Conservation (phyloP, 2,113 vertebrate species). For the Pristiophorus japonicus region DNA sequence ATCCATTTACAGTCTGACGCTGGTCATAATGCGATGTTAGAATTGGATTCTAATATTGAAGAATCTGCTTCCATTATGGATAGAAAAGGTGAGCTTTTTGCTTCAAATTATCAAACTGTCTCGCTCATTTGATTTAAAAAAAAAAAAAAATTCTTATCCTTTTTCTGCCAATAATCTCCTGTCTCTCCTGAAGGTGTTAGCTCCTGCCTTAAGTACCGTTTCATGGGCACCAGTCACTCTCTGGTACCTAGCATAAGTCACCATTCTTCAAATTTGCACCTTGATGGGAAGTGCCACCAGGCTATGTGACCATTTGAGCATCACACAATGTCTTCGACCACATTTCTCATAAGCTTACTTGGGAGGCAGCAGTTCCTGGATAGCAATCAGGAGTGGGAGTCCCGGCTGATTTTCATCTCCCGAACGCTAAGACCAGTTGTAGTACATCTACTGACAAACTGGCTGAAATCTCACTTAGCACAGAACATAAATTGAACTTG, state of each 20-base stretch:
- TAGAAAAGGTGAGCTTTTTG: conserved; percentile 18
- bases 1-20: not conserved
- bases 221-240: not conserved
- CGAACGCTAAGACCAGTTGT: not conserved
- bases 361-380: not conserved
- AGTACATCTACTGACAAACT: not conserved
- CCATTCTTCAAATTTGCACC: not conserved
- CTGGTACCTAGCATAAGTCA: not conserved
- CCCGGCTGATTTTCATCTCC: not conserved
- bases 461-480: not conserved
- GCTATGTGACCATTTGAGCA: not conserved
- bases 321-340: not conserved
- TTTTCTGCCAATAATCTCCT: not conserved
- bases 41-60: not conserved
- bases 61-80: not conserved
- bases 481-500: not conserved
- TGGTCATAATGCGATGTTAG: not conserved
- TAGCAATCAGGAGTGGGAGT: not conserved
- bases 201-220: not conserved
- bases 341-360: not conserved
- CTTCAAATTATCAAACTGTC: not conserved
- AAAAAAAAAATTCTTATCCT: too few species aligned
- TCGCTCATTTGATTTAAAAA: not conserved
- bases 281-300: not conserved
- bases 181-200: not conserved